Evolutionary conservation across 2,888 invertebrate species (phyloP), one percentile per base, ranked within the genome.

Genomic region (Cantharis rufa): DNA sequence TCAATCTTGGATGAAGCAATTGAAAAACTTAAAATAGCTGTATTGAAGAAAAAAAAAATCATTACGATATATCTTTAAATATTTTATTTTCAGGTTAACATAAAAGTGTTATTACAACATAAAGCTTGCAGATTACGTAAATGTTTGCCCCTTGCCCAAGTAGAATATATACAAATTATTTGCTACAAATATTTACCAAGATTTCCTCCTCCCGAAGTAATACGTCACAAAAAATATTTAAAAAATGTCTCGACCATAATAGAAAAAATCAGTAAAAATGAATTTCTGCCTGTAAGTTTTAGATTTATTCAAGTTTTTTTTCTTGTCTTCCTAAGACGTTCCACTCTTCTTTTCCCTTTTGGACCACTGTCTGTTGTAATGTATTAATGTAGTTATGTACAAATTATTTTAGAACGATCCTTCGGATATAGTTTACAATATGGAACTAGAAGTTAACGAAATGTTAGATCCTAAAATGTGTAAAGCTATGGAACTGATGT

Each of bases 1-100:
- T 0, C 89, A 89, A n/a, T 78, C 18, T 61, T 76, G 3, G 64
- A 63, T 16, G 48, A 27, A 32, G 24, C 64, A 10, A 68, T 76
- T 5, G 16, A 62, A 10, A 71, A 73, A 69, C 71, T 71, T 28
- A 18, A 73, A 63, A n/a, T 74, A 62, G 64, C 66, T 11, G 76
- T 68, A 71, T 70, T 48, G n/a, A n/a, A n/a, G 7, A n/a, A 5
- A n/a, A 2, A 9, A n/a, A 48, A 7, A 7, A 7, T 48, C 9
- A 7, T 48, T n/a, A n/a, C 4, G 9, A 9, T 9, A 24, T 9
- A 63, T 16, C 2, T 11, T 16, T 16, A 63, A 10, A 63, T 1
- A 16, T 24, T 62, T 7, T 10, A 32, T 62, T 71, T 71, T 15
- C 21, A 71, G 71, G 21, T 27, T 62, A 61, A 62, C 9, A 11